Base-by-base conservation (phyloP, 2,888 invertebrate genomes). In the Geophilus truncorum region DNA sequence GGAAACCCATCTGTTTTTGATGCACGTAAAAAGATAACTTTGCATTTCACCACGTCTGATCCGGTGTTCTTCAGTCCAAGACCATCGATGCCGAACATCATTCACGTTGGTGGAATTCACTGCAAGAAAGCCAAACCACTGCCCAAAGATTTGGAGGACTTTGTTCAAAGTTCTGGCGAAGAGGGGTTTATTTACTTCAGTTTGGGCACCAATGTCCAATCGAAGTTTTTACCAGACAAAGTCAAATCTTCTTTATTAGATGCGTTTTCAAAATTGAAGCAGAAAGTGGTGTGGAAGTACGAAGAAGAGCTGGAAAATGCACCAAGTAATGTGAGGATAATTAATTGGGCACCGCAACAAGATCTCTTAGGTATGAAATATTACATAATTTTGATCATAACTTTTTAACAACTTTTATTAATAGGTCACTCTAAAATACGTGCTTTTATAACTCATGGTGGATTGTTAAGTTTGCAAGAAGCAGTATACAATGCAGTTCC, bases 71-170 rank as follows among this genome's bases (percentile, higher is more conserved):
- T n/a, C 9, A 36, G 21, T 36, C 34, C 77, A n/a, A 25, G 77
- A 30, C 77, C 77, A 4, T 10, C 32, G 2, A 77, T 77, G 77
- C 32, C 77, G 10, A 77, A 77, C 10, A 34, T 77, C 32, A 21
- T 77, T 30, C 15, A 9, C 9, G 88, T 92, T 6, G 91, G 91
- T 70, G 92, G 91, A 36, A 85, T 90, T 80, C 94, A 94, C 85
- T 87, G 90, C 57, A 87, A 87, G 78, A 83, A 84, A 3, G 51
- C 83, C 0, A 83, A 83, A 57, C 83, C 84, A 6, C 78, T 85
- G 28, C 77, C 36, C 21, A 15, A 77, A 36, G 77, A 77, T 9
- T 77, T 77, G 36, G 32, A 77, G 5, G 77, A 77, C 3, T 77
- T 77, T 36, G n/a, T 77, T 36, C 34, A 77, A 77, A 34, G 18